Percentiles rank a stretch among this genome's conserved stretches.
phyloP scores from a whole-genome alignment of 2,113 vertebrate genomes.

The Salvelinus sp. region DNA sequence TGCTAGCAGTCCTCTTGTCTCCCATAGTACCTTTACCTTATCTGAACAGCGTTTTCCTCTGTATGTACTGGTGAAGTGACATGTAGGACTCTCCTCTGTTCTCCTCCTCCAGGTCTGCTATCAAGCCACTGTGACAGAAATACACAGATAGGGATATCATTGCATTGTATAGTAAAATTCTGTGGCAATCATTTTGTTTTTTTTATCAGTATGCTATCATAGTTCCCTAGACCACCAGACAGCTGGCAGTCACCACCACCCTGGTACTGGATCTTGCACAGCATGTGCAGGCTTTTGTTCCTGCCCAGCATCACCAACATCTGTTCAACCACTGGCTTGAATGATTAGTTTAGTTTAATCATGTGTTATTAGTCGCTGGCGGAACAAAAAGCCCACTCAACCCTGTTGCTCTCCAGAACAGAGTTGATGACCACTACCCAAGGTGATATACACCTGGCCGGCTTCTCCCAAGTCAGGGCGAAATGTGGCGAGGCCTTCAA shows the following conservation, averaged over 20 bases:
- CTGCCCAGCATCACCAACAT: no score
- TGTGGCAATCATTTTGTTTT: no score
- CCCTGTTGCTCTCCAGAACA: background rate
- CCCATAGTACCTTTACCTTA: slow-evolving; percentile 18
- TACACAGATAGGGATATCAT: background rate
- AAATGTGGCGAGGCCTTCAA: no score
- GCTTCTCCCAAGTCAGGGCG: no score
- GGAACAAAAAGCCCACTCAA: background rate
- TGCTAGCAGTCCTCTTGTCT: no score
- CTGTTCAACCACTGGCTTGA: no score
- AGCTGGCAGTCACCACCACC: background rate
- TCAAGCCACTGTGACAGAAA: slow-evolving; percentile 19
- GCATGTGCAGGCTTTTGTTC: no score
- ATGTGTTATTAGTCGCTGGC: background rate
- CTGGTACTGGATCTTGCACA: background rate
- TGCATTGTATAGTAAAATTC: no score
- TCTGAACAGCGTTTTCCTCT: slow-evolving; percentile 24
- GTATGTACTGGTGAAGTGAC: background rate
- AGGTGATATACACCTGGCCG: no score
- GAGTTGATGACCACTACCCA: background rate
- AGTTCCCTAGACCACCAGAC: no score
- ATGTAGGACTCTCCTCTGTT: slow-evolving; percentile 31
- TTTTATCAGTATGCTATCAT: no score
- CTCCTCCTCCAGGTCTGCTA: background rate
- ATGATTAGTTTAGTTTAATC: no score